These are phyloP conservation scores for Mirounga angustirostris DNA, from an alignment of 2,113 vertebrate genomes.

Conservation along the genomic window DNA sequence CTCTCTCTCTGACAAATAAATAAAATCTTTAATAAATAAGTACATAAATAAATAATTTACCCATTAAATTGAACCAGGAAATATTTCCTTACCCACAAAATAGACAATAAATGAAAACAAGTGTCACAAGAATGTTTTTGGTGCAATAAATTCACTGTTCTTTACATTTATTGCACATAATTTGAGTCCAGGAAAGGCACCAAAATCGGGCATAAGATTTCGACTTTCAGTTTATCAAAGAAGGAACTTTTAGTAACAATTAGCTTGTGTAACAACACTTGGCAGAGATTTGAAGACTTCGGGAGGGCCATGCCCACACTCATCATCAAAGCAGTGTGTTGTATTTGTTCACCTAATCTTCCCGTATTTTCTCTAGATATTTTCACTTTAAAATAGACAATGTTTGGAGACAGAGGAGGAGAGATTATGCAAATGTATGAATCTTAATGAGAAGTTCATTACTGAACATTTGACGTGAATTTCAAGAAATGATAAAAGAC, in stretches of 20 bases:
- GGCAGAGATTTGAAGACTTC: constrained; percentile 3
- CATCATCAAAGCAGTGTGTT: constrained; percentile 32
- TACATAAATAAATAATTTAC: not conserved
- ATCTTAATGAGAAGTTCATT: constrained; percentile 76
- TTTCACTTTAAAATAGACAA: constrained; percentile 66
- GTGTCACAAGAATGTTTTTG: not conserved
- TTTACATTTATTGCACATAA: not conserved
- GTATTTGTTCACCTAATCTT: constrained; percentile 49
- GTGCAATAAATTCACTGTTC: not conserved
- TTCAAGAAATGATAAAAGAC: constrained; percentile 76
- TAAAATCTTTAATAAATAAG: no score
- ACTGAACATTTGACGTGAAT: constrained; percentile 71
- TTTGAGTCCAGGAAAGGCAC: constrained; percentile 6
- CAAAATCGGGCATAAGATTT: constrained; percentile 12
- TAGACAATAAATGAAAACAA: not conserved
- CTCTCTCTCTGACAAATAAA: no score
- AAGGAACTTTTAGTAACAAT: constrained; percentile 17
- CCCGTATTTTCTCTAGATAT: constrained; percentile 56
- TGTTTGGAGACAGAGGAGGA: constrained; percentile 54
- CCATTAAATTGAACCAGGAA: not conserved
- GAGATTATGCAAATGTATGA: constrained; percentile 78
- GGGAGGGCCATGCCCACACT: not conserved
- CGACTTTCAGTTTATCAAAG: not conserved
- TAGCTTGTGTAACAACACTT: not conserved
- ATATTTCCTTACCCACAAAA: constrained; percentile 27